Evolutionary conservation across 2,113 vertebrate species (phyloP).

Genomic region (Smithornis capensis): DNA sequence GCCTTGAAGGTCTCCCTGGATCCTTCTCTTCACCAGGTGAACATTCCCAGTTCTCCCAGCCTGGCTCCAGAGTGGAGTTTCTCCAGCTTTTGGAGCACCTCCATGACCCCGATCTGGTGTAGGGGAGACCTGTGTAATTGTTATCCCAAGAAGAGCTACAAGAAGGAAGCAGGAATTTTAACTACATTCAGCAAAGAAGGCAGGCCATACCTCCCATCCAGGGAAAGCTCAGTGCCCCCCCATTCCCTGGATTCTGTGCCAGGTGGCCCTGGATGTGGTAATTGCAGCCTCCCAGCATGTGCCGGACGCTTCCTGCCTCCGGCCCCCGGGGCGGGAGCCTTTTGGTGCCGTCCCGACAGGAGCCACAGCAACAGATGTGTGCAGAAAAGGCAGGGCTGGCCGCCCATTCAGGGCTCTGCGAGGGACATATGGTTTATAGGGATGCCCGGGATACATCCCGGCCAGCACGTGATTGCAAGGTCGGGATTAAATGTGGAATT

Average conservation of each 20-base stretch:
- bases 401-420: background rate
- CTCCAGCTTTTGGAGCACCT: background rate
- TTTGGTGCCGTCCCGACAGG: background rate
- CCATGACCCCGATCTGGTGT: rapidly evolving
- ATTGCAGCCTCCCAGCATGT: background rate
- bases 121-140: background rate
- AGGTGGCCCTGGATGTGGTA: slow-evolving; percentile 4
- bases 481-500: background rate
- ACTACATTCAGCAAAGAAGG: background rate
- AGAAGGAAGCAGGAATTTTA: background rate
- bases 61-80: background rate
- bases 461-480: background rate
- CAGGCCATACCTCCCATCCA: rapidly evolving
- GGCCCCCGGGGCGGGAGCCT: background rate
- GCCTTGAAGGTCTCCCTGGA: background rate
- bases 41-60: rapidly evolving
- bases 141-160: rapidly evolving
- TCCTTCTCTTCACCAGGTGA: rapidly evolving
- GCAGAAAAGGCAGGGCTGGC: slow-evolving; percentile 24
- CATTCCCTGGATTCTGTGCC: background rate
- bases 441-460: background rate
- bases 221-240: background rate
- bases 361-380: background rate
- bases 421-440: background rate
- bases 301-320: background rate